phyloP scores from a whole-genome alignment of 2,888 invertebrate genomes.

The Lithophane socia region DNA sequence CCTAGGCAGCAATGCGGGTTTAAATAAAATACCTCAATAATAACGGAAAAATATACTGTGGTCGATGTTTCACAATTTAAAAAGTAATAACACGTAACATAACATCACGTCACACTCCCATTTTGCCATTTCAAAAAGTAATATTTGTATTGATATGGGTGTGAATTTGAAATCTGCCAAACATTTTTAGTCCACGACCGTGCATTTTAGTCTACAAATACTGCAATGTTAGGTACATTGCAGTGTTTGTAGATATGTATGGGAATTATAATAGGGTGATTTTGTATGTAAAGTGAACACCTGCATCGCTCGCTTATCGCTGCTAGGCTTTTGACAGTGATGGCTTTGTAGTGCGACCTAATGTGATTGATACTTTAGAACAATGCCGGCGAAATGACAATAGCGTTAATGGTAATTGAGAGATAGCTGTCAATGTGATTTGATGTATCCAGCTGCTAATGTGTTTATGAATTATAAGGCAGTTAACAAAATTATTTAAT shows the following conservation, averaged over 20 bases:
- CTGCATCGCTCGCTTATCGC: slow-evolving; percentile 77
- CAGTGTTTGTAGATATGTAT: slow-evolving; percentile 20
- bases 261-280: slow-evolving; percentile 62
- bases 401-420: slow-evolving; percentile 18
- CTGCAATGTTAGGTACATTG: background rate
- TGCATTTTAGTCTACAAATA: too few species aligned
- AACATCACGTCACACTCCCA: background rate
- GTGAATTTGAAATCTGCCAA: background rate
- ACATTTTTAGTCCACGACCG: background rate
- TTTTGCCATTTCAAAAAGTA: background rate
- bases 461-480: background rate
- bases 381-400: slow-evolving; percentile 39
- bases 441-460: background rate
- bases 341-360: slow-evolving; percentile 53
- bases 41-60: background rate
- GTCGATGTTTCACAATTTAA: background rate
- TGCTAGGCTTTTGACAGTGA: slow-evolving; percentile 74
- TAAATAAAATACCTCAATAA: background rate
- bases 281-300: slow-evolving; percentile 73
- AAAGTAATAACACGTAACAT: background rate
- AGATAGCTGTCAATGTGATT: slow-evolving; percentile 15
- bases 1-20: background rate
- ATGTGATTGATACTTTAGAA: slow-evolving; percentile 66
- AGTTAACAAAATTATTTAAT: background rate
- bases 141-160: background rate